Conservation (phyloP, 1,140 invertebrate species). For the Drosophila sproati region DNA sequence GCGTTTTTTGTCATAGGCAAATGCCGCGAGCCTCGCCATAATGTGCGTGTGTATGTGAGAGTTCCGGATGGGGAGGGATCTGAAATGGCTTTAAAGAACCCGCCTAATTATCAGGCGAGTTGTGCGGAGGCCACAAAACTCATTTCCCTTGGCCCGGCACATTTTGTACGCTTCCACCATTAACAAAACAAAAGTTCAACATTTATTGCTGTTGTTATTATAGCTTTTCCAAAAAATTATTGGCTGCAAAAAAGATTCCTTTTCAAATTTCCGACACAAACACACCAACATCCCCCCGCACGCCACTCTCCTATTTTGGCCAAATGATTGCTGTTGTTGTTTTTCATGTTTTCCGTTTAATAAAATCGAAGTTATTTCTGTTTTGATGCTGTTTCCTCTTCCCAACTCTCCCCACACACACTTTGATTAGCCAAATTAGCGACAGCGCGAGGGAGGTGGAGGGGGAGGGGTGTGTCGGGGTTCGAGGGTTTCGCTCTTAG, state of each 20-base stretch:
- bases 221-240: conserved; percentile 65
- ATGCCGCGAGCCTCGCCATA: not conserved
- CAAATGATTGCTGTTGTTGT: conserved; percentile 25
- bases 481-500: conserved; percentile 10
- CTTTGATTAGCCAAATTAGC: conserved; percentile 81
- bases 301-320: not conserved
- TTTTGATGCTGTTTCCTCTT: conserved; percentile 22
- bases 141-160: conserved; percentile 53
- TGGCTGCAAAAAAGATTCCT: conserved; percentile 58
- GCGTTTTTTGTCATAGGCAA: conserved; percentile 20
- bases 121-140: conserved; percentile 33
- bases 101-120: conserved; percentile 67
- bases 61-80: not conserved
- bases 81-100: conserved; percentile 47
- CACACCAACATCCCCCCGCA: not conserved
- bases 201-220: conserved; percentile 75
- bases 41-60: conserved; percentile 1
- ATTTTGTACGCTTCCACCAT: conserved; percentile 52
- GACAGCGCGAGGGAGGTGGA: conserved; percentile 43
- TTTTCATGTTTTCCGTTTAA: conserved; percentile 57
- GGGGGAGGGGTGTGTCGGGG: not conserved
- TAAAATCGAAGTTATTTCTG: conserved; percentile 71
- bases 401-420: conserved; percentile 7
- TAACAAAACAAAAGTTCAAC: conserved; percentile 68
- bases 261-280: conserved; percentile 54